Conservation (phyloP, 1,140 invertebrate genomes). For the Neodiprion fabricii region DNA sequence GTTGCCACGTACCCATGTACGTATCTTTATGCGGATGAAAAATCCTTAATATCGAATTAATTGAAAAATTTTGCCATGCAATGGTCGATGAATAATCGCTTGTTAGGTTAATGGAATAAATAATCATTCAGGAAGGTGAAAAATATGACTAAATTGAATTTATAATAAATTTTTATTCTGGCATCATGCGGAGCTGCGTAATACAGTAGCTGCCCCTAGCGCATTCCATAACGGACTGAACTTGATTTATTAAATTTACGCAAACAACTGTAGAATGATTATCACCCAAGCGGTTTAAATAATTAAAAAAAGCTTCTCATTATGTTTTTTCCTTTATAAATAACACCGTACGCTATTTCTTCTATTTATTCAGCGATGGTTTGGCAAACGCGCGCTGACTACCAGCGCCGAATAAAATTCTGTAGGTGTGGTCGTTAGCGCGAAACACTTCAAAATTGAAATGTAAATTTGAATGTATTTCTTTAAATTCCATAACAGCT, state of each 20-base stretch:
- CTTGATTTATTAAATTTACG: conserved; percentile 32
- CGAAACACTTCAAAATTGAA: conserved; percentile 1
- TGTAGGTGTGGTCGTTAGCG: conserved; percentile 11
- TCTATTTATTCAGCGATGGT: conserved; percentile 47
- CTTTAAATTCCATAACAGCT: too few relatives aligned
- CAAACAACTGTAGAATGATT: conserved; percentile 42
- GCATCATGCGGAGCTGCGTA: conserved; percentile 61
- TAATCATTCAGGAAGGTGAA: not conserved
- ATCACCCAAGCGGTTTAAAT: conserved; percentile 33
- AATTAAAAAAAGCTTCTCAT: conserved; percentile 30
- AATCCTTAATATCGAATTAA: not conserved
- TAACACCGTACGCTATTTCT: conserved; percentile 33
- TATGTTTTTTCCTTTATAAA: conserved; percentile 43
- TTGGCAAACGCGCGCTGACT: conserved; percentile 52
- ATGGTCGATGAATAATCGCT: not conserved
- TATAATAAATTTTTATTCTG: conserved; percentile 37
- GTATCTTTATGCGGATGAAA: not conserved
- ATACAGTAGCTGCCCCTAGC: conserved; percentile 59
- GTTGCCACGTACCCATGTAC: conserved; percentile 51
- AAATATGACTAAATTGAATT: not conserved
- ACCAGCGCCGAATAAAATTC: conserved; percentile 30
- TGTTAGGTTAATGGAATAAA: not conserved
- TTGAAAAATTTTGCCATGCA: not conserved
- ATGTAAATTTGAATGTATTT: too few relatives aligned
- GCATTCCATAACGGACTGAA: conserved; percentile 60